phyloP scores from a whole-genome alignment of 2,113 vertebrate species.

The Perca flavescens region DNA sequence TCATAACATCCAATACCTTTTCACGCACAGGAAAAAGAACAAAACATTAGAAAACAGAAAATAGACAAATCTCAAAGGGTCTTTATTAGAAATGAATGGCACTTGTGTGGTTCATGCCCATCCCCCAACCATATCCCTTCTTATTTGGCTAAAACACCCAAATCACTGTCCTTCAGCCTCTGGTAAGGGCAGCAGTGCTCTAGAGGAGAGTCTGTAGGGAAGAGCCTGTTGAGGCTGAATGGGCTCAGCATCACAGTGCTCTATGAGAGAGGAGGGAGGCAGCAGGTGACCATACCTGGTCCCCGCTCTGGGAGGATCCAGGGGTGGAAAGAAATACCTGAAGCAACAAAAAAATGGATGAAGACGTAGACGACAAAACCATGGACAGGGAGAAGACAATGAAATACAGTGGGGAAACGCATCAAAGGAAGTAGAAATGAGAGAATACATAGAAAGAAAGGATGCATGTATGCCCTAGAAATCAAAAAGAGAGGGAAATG shows the following conservation, averaged over 20 bases:
- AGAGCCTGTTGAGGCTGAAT: conserved; percentile 87
- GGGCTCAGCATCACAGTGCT: conserved; percentile 91
- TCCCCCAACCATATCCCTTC: accelerated
- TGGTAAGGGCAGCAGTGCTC: conserved; percentile 70
- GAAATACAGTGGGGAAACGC: conserved; percentile 45
- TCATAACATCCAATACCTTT: not conserved
- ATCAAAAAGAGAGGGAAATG: conserved; percentile 16
- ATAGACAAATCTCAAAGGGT: not conserved
- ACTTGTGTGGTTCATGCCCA: not conserved
- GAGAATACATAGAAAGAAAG: conserved; percentile 36
- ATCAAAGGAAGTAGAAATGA: conserved; percentile 59
- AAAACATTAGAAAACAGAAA: conserved; percentile 7
- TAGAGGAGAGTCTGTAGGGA: conserved; percentile 67
- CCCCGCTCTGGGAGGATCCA: conserved; percentile 93
- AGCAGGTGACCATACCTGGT: conserved; percentile 93
- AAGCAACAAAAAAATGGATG: conserved; percentile 80
- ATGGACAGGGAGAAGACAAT: conserved; percentile 51
- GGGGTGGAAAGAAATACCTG: conserved; percentile 97
- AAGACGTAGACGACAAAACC: conserved; percentile 87
- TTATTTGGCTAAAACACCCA: not conserved
- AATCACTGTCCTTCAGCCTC: conserved; percentile 67
- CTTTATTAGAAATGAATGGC: conserved; percentile 37
- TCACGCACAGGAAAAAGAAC: not conserved
- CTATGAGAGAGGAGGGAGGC: conserved; percentile 91
- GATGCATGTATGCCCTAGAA: conserved; percentile 15